Evolutionary conservation across 2,888 invertebrate species (phyloP), one percentile per base, ranked within the genome.

Genomic region (Allolobophora icterica): DNA sequence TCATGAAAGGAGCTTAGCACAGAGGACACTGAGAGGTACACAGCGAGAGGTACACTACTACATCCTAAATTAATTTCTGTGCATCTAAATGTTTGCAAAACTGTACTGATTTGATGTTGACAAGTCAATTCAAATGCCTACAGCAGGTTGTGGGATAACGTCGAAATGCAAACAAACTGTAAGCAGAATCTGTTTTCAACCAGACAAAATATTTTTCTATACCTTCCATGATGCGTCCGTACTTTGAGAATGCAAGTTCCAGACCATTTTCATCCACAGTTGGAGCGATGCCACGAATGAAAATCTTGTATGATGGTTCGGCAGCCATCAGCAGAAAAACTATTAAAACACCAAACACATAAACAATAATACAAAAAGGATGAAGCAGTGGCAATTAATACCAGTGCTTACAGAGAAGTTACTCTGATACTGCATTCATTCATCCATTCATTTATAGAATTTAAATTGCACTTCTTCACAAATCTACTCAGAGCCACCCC

Each of bases 301-400:
- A 71, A 71, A 71, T 71, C 71, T 71, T 71, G 71, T n/a, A 71
- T 13, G 71, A 71, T 71, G 71, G 71, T 71, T 71, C 71, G n/a
- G 71, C 71, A 71, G 71, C 71, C 71, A 71, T 71, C 71, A n/a
- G 71, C 71, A 71, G 71, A 71, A 71, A 71, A 71, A 71, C 71
- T 71, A n/a, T 71, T n/a, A 30, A 71, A 71, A 71, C 71, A 71
- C 30, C 52, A 52, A 11, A 71, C 30, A 71, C 71, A 11, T 71
- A 8, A 71, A n/a, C 6, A n/a, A n/a, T 1, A 8, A 71, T n/a
- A n/a, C 30, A n/a, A n/a, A 30, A 30, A 71, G 71, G 71, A n/a
- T 3, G 71, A 30, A 71, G n/a, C 17, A n/a, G 71, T 71, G 71
- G 71, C 30, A 71, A 71, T 71, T 71, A 52, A 24, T 24, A 71